Evolutionary conservation across 2,888 invertebrate genomes (phyloP), one percentile per base, ranked within the genome.

Genomic region (Cephus spinipes): DNA sequence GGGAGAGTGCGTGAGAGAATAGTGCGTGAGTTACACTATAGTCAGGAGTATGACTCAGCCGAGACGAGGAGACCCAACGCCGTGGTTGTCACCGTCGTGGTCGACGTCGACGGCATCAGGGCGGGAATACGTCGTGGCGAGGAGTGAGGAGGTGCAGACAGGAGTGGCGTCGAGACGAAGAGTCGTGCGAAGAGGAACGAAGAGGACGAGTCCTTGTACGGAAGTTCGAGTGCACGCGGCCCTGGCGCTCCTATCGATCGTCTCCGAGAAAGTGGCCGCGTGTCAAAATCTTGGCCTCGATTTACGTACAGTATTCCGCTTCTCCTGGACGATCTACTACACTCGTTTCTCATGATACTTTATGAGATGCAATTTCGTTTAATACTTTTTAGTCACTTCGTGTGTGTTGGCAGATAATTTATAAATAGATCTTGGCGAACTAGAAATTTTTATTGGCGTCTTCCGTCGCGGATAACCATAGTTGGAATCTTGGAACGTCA

Each of bases 121-220:
- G 55, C 55, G 23, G 55, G 55, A 2, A 15, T 55, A 55, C 23
- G 55, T 55, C 55, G 23, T 9, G 55, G 55, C 55, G 55, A 55
- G 23, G 55, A 55, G 55, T 55, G 23, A 55, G 23, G 55, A 55
- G 55, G 23, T 15, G 55, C 1, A 55, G 55, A 55, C 23, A 55
- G 55, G 23, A 55, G 23, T 55, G 55, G 55, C 55, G 55, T 55
- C 55, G 23, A 23, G 55, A 23, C 55, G 55, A 55, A 55, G 55
- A 55, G 55, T 23, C 55, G 55, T 55, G 55, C 15, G 55, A 55
- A 55, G 23, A 55, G 40, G 40, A 55, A 55, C 40, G 40, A 75
- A 73, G 85, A 88, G 85, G 86, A 86, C 85, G 84, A 82, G 76
- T 80, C 89, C 89, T 86, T 88, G 84, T 87, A 88, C 85, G 88